Evolutionary conservation across 2,797 vertebrate species (phyloP).

Genomic region (Poecilia gillii): DNA sequence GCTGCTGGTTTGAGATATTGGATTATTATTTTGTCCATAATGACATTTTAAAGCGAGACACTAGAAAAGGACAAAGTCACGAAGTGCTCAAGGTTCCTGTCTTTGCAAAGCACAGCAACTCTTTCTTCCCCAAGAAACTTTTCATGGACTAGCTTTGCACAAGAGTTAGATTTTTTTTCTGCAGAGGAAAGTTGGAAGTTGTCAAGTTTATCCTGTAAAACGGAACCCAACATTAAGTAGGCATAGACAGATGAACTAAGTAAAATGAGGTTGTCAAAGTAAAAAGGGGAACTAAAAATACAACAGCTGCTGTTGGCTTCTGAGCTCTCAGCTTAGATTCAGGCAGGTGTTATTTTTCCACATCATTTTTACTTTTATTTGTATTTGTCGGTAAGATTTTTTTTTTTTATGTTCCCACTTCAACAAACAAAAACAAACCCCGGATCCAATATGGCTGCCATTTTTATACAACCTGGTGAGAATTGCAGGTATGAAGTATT

Average conservation of each 20-base stretch:
- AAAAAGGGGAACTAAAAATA: background rate
- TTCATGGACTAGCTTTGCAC: too few species aligned
- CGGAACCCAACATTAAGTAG: too few species aligned
- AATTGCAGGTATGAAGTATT: background rate
- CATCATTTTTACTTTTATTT: background rate
- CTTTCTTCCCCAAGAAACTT: too few species aligned
- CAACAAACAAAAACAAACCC: background rate
- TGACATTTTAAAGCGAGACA: background rate
- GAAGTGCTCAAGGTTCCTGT: too few species aligned
- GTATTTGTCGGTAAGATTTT: background rate
- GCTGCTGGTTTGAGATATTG: background rate
- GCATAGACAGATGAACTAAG: background rate
- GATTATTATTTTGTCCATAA: background rate
- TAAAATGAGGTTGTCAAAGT: background rate
- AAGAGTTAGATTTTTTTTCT: too few species aligned
- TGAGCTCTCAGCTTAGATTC: background rate
- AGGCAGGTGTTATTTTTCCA: background rate
- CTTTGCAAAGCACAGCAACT: too few species aligned
- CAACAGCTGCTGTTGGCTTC: background rate
- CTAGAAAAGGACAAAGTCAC: background rate
- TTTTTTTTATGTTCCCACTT: background rate
- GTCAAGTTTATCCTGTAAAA: too few species aligned
- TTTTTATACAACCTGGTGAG: background rate
- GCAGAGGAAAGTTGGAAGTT: too few species aligned
- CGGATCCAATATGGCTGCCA: background rate